Evolutionary conservation across 1,140 invertebrate species (phyloP).

Genomic region (Aphidius ervi): DNA sequence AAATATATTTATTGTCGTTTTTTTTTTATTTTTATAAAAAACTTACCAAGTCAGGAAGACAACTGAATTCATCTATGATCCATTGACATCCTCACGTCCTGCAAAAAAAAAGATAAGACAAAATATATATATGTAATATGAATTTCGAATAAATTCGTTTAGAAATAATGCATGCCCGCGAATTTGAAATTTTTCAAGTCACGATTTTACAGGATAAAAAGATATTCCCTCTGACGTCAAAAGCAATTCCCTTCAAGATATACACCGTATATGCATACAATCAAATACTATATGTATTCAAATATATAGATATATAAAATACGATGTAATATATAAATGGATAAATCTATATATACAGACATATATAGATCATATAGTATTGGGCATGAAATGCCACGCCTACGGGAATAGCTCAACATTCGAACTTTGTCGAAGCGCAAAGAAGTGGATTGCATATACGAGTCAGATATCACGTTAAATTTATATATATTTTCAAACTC

Average conservation of each 20-base stretch:
- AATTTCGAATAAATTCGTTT: conserved; percentile 17
- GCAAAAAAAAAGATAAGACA: conserved; percentile 33
- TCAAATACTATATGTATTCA: neutral
- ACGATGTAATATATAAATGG: conserved; percentile 8
- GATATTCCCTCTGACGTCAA: conserved; percentile 21
- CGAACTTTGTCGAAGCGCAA: conserved; percentile 16
- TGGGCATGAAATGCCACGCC: conserved; percentile 18
- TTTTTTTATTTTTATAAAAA: conserved; percentile 18
- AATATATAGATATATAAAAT: neutral
- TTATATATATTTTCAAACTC: conserved; percentile 6
- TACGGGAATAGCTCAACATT: conserved; percentile 19
- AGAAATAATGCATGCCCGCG: conserved; percentile 23
- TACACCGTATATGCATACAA: neutral
- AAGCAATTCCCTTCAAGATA: conserved; percentile 21
- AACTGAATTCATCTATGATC: conserved; percentile 46
- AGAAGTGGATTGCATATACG: conserved; percentile 15
- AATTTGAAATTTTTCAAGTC: conserved; percentile 24
- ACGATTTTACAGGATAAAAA: conserved; percentile 23
- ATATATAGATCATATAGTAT: conserved; percentile 7
- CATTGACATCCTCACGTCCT: conserved; percentile 38
- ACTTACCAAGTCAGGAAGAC: conserved; percentile 40
- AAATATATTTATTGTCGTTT: conserved; percentile 5
- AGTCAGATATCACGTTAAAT: conserved; percentile 8
- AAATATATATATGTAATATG: neutral
- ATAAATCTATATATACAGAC: conserved; percentile 1